phyloP scores from a whole-genome alignment of 2,888 invertebrate genomes.

The Phaedon cochleariae region DNA sequence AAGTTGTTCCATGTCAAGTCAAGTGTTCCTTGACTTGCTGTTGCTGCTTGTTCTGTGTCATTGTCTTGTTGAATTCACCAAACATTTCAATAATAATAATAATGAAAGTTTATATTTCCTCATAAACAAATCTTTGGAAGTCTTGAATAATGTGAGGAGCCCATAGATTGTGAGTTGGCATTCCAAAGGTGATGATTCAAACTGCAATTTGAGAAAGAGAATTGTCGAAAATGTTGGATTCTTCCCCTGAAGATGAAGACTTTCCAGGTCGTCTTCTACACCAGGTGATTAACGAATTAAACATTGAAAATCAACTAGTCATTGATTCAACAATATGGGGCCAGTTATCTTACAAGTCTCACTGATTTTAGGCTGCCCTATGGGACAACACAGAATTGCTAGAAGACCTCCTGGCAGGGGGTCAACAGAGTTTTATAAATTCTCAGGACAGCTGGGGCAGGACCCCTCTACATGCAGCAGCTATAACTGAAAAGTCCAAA shows the following conservation, averaged over 20 bases:
- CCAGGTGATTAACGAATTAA: constrained; percentile 65
- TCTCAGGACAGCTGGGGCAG: constrained; percentile 79
- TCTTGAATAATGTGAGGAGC: neutral
- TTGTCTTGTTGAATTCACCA: no score
- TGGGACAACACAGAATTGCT: constrained; percentile 90
- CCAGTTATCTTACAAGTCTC: neutral
- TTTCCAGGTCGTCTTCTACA: constrained; percentile 81
- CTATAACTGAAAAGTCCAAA: constrained; percentile 77
- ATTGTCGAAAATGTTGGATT: constrained; percentile 63
- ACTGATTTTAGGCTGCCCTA: constrained; percentile 75
- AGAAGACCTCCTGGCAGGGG: constrained; percentile 80
- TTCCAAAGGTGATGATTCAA: neutral
- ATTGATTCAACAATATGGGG: neutral
- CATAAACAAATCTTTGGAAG: neutral
- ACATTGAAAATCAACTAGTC: neutral
- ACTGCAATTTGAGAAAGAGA: neutral
- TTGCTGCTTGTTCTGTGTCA: no score
- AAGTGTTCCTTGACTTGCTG: no score
- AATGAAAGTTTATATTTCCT: neutral
- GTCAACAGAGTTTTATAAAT: constrained; percentile 70
- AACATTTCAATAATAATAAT: no score
- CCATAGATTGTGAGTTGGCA: neutral
- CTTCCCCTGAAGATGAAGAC: constrained; percentile 82
- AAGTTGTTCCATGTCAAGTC: no score
- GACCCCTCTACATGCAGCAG: constrained; percentile 84